A percentile compares a stretch with the other conserved stretches of the same genome.
Evolutionary conservation across 1,140 invertebrate species (phyloP).

Genomic region (Hirudo medicinalis): DNA sequence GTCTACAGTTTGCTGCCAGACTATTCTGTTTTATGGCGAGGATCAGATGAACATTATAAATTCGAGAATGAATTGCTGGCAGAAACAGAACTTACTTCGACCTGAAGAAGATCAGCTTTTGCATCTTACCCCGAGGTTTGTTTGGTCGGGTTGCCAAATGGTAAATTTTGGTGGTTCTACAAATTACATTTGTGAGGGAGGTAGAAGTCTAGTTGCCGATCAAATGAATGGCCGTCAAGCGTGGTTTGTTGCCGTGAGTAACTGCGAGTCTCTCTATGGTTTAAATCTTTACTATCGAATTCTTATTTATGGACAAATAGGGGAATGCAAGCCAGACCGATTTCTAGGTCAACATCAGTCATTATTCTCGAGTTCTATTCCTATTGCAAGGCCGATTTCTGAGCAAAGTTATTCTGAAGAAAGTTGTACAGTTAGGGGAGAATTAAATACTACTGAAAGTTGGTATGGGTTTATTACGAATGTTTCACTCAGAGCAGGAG

Average conservation of each 20-base stretch:
- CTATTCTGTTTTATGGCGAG: conserved; percentile 17
- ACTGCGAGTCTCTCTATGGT: conserved; percentile 14
- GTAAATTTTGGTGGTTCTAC: neutral
- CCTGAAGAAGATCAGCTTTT: conserved; percentile 21
- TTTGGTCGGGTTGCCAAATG: conserved; percentile 21
- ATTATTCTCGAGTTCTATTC: neutral
- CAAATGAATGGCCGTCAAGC: neutral
- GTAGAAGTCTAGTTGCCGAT: conserved; percentile 16
- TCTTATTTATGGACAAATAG: conserved; percentile 15
- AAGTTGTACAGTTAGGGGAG: conserved; percentile 13
- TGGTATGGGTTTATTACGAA: conserved; percentile 22
- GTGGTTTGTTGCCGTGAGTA: conserved; percentile 15
- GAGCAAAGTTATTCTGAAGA: neutral
- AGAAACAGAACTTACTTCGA: conserved; percentile 17
- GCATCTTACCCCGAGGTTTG: conserved; percentile 17
- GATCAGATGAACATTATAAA: conserved; percentile 16
- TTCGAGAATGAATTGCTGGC: conserved; percentile 18
- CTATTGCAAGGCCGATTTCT: neutral
- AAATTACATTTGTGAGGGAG: conserved; percentile 19
- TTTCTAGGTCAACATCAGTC: neutral
- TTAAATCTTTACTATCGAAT: conserved; percentile 14
- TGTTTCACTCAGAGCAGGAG: conserved; percentile 13
- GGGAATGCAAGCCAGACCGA: conserved; percentile 1
- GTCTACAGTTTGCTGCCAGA: conserved; percentile 15
- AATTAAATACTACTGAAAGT: conserved; percentile 11